A percentile compares a stretch with the other conserved stretches of the same genome.
Conservation (phyloP, 1,140 invertebrate genomes). For the Pseudomyrmex gracilis region DNA sequence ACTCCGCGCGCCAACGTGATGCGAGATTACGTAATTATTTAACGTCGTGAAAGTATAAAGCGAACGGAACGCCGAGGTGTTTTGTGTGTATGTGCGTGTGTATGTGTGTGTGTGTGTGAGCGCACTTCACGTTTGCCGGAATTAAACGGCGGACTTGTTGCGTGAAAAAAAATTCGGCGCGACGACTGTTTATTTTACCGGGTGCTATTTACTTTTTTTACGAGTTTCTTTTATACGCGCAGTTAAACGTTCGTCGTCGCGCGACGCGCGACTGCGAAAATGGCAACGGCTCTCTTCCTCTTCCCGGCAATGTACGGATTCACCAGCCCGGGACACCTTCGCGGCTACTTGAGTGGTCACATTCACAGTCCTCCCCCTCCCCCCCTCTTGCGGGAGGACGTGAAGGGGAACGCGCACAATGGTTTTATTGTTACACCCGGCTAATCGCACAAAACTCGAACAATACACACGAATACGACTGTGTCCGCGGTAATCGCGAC, state of each 20-base stretch:
- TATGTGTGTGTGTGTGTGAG: neutral
- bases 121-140: too few relatives aligned
- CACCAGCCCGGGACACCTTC: too few relatives aligned
- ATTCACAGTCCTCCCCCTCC: too few relatives aligned
- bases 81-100: neutral
- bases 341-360: too few relatives aligned
- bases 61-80: neutral
- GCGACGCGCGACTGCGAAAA: neutral
- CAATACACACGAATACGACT: neutral
- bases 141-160: slow-evolving; percentile 27
- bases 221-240: slow-evolving; percentile 36
- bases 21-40: slow-evolving; percentile 3
- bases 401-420: neutral
- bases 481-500: slow-evolving; percentile 5
- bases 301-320: neutral
- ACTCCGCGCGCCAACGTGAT: neutral
- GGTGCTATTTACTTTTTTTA: slow-evolving; percentile 17
- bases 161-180: neutral
- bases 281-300: neutral
- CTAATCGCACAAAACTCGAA: slow-evolving; percentile 21
- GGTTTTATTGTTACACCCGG: slow-evolving; percentile 7
- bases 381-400: too few relatives aligned
- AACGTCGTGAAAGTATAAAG: neutral
- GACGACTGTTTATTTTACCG: slow-evolving; percentile 1
- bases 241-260: slow-evolving; percentile 32